These are phyloP conservation scores for Sternotherus odoratus DNA, from an alignment of 2,797 vertebrate genomes.

Conservation along the genomic window DNA sequence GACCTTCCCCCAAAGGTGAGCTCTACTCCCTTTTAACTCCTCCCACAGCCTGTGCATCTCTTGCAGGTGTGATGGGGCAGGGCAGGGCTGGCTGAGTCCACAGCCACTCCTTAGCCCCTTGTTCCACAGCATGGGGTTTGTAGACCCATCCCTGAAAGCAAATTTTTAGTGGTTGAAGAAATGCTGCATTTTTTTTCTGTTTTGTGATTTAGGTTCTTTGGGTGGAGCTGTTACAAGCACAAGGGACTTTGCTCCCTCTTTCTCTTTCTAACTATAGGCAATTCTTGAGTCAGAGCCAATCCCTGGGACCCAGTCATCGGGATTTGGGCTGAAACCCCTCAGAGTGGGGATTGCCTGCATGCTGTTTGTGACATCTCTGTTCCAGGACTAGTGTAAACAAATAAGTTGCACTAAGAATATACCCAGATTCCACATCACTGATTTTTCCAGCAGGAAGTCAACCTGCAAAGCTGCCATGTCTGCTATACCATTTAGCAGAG, in stretches of 20 bases:
- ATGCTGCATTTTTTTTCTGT: neutral
- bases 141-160: neutral
- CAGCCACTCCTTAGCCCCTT: neutral
- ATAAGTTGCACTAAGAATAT: neutral
- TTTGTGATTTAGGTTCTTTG: too few species aligned
- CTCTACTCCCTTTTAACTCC: neutral
- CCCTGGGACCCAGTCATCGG: neutral
- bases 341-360: neutral
- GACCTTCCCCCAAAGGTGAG: neutral
- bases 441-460: neutral
- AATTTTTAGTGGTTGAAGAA: neutral
- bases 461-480: neutral
- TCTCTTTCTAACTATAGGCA: neutral
- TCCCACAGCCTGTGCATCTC: neutral
- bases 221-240: neutral
- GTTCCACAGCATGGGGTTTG: neutral
- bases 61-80: neutral
- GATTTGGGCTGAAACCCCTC: neutral
- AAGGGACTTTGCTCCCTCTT: neutral
- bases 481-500: neutral
- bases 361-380: neutral
- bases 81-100: neutral
- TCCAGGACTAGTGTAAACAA: neutral
- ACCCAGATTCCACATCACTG: neutral
- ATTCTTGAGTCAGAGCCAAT: neutral